Base-by-base conservation (phyloP, 2,797 vertebrate species). In the Podarcis siculus region DNA sequence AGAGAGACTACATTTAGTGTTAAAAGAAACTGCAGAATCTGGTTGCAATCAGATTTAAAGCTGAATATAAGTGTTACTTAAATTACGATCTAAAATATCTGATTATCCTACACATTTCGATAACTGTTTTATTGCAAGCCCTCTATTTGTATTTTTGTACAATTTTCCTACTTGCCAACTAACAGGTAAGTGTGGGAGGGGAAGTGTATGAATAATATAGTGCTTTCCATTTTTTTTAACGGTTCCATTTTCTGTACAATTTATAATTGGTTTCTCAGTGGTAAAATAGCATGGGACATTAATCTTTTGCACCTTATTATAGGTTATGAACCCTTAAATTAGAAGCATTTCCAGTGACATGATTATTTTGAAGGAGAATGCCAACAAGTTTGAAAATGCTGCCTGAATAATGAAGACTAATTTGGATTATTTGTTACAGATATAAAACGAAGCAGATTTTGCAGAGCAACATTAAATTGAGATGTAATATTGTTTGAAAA, bases 391-490 rank as follows among this genome's bases (percentile, higher is more conserved):
- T 86, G 55, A 15, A 12, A 81, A 72, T 82, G 71, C 21, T 75
- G 55, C 71, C 55, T 75, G 30, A 66, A 81, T 73, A 80, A 80
- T 71, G 49, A 37, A 71, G 32, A n/a, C 72, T 61, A 71, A 81
- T 42, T 37, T 61, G 27, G 55, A 2, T 30, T 9, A 85, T 1
- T 42, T 95, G 93, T 87, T 61, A 90, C 81, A n/a, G 82, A 90
- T 71, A 78, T 89, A n/a, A 85, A 82, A 92, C 89, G 55, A 89
- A 79, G 87, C n/a, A 71, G 82, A 6, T 76, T 64, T 89, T 85
- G 64, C 25, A 58, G 87, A 30, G 79, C 79, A 37, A 81, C 64
- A 69, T 89, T 66, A 88, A 87, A 75, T n/a, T 42, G 30, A 82
- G 39, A 55, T 82, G 61, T 45, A 75, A 83, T 82, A 78, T 45